Base-by-base conservation (phyloP, 2,888 invertebrate genomes). In the Parnassius smintheus region DNA sequence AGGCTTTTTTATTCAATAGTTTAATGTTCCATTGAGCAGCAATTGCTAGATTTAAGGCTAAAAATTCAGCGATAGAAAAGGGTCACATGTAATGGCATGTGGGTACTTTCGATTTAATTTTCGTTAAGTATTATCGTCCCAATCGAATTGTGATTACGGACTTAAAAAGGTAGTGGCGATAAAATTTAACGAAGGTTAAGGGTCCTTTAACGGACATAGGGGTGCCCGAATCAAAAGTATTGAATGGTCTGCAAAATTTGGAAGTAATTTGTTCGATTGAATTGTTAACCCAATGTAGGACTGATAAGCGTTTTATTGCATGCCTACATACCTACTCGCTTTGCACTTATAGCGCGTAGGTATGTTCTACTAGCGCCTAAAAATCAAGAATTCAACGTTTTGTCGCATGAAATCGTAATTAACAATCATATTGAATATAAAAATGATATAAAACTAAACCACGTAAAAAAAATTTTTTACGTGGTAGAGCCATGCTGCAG, bases 171-270 rank as follows among this genome's bases (percentile, higher is more conserved):
- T 56, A 59, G 9, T 42, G 51, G 59, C 35, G 59, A 63, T 63
- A 63, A 63, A 63, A 59, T 63, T 59, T 63, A 63, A 59, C 56
- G 59, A 52, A 63, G 59, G 62, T 62, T 62, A 62, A 62, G 55
- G 62, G 62, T 62, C 62, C 10, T 53, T 10, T 51, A 59, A 50
- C 55, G 58, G 58, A 50, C 25, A 50, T 56, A 51, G 44, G 56
- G 56, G 61, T 50, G 13, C 42, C 62, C 25, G 62, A 62, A 59
- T 52, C 51, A 35, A 54, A 63, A 59, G 51, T 59, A 59, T 46
- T 56, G 63, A 51, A 63, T 55, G 45, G 55, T 54, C 58, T 59
- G 62, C 62, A 54, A 62, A 58, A 59, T 62, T 62, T 49, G 54
- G 11, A 48, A n/a, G 49, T 49, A 54, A 55, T 59, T 62, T 62